Conservation (phyloP, 2,113 vertebrate species). For the Pelecanus crispus region DNA sequence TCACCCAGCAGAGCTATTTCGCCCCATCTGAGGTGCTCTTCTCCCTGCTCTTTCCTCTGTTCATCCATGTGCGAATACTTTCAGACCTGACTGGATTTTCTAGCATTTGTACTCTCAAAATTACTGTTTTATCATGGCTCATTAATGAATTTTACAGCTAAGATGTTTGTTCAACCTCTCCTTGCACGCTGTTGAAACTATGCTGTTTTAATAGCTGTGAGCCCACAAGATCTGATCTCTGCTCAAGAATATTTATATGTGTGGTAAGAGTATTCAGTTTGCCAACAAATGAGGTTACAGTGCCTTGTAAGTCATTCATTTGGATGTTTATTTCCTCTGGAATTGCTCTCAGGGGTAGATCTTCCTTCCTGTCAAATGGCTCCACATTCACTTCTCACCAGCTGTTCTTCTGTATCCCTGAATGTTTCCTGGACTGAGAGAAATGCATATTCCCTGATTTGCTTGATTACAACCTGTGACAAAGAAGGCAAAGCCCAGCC, state of each 20-base stretch:
- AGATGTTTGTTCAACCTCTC: conserved; percentile 43
- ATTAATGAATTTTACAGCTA: conserved; percentile 16
- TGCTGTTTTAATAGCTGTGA: conserved; percentile 42
- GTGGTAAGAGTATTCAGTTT: conserved; percentile 51
- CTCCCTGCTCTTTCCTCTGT: background rate
- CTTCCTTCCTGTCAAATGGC: conserved; percentile 29
- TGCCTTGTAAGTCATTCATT: conserved; percentile 58
- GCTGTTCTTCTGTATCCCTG: background rate
- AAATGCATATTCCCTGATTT: background rate
- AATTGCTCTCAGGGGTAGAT: conserved; percentile 35
- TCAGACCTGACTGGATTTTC: background rate
- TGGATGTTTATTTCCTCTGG: conserved; percentile 57
- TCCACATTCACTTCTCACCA: conserved; percentile 27
- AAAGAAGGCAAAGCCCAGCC: background rate
- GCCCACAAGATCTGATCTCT: conserved; percentile 10
- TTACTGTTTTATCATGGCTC: conserved; percentile 33
- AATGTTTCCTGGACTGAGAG: background rate
- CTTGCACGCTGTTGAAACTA: conserved; percentile 24
- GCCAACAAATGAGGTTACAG: conserved; percentile 47
- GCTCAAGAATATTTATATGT: conserved; percentile 49
- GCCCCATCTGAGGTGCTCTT: background rate
- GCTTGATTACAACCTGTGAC: background rate
- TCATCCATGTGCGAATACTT: background rate
- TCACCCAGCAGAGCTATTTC: background rate
- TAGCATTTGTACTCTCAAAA: conserved; percentile 19